Evolutionary conservation across 2,113 vertebrate species (phyloP), one percentile per base, ranked within the genome.

Genomic region (Tylochromis polylepis): DNA sequence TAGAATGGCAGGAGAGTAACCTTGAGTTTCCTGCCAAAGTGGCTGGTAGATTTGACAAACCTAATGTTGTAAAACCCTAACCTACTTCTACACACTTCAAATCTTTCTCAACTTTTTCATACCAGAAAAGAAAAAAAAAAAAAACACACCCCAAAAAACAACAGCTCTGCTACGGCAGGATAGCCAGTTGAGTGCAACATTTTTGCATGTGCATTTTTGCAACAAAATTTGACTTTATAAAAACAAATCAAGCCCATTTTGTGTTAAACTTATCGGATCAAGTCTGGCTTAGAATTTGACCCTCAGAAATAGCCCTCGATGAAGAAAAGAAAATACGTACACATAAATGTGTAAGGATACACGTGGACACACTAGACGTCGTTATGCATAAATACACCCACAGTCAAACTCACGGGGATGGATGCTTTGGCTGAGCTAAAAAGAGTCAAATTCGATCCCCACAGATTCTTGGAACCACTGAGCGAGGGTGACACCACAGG

Each of bases 131-230:
- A 58, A 43, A 43, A 38, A 72, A 72, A 12, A 10, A 41, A 43
- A 43, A 43, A 43, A 31, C 3, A 31, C 31, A 22, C 10, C 34
- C 8, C 60, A 20, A 0, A 65, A 65, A 67, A 83, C 72, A 18
- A 65, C 57, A 41, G 83, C 77, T 90, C 86, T 6, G 59, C 62
- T 41, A 34, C 36, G 86, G 91, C 90, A 90, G 88, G 77, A 83
- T 59, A 79, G 88, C 92, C 92, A 78, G 86, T 85, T 91, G 90
- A 94, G 95, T 95, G 95, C 93, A 95, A 95, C 86, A 43, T 79
- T 85, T 89, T 79, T 79, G 89, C 88, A 81, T 93, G 90, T 93
- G 92, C 93, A 92, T 94, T 92, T 87, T 86, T 85, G 92, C 92
- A 89, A 94, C 77, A 88, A 90, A 86, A 88, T 81, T 85, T 75